phyloP scores from a whole-genome alignment of 2,113 vertebrate genomes.

The Tyrannus savana region DNA sequence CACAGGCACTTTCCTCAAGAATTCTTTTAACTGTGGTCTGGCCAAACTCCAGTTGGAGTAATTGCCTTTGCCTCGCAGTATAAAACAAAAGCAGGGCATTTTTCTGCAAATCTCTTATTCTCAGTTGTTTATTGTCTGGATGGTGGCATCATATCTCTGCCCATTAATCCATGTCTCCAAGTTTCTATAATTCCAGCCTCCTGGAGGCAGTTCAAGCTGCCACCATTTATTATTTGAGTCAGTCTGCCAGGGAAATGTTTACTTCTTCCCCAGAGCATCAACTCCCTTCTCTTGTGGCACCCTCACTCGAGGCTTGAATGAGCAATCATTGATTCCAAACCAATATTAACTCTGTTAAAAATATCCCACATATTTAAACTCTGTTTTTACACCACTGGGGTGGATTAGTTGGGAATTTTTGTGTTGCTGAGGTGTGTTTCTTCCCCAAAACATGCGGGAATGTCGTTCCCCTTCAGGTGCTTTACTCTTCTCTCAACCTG shows the following conservation, averaged over 20 bases:
- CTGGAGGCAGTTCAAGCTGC: conserved; percentile 16
- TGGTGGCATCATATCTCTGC: background rate
- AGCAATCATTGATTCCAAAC: background rate
- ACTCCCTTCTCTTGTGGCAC: background rate
- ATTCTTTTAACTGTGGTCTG: background rate
- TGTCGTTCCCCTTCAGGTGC: background rate
- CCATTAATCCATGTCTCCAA: background rate
- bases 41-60: background rate
- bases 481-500: background rate
- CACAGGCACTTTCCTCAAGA: background rate
- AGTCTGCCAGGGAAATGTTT: conserved; percentile 7
- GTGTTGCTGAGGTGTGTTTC: background rate
- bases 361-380: background rate
- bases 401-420: background rate
- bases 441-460: background rate
- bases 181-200: background rate
- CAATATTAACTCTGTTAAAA: background rate
- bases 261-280: background rate
- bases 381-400: background rate
- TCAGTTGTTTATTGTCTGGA: background rate
- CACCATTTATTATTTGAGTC: conserved; percentile 31
- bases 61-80: background rate
- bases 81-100: background rate
- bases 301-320: background rate
- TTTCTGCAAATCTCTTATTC: background rate